phyloP scores from a whole-genome alignment of 2,797 vertebrate genomes.

The Periparus ater region DNA sequence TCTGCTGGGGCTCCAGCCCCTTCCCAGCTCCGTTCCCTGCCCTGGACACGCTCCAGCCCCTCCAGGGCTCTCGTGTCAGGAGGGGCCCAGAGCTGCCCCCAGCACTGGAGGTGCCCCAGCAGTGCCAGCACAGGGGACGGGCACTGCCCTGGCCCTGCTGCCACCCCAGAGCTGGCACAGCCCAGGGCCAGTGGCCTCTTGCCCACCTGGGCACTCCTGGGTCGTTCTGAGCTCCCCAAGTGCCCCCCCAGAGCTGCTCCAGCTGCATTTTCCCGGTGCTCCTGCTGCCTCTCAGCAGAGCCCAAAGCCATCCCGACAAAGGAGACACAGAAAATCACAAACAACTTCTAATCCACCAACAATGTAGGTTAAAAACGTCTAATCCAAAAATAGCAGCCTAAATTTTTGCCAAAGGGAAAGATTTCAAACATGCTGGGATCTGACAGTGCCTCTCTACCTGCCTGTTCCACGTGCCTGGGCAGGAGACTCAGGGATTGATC shows the following conservation, averaged over 20 bases:
- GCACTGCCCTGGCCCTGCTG: background rate
- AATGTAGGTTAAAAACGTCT: background rate
- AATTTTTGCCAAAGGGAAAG: background rate
- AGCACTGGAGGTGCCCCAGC: background rate
- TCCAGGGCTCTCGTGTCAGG: background rate
- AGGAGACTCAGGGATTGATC: background rate
- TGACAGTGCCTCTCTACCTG: background rate
- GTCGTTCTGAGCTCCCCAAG: background rate
- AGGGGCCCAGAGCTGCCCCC: background rate
- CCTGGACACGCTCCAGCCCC: background rate
- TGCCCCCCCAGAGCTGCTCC: background rate
- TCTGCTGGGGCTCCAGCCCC: background rate
- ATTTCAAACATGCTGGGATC: background rate
- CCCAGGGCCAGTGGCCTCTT: background rate
- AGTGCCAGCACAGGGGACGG: background rate
- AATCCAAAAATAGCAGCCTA: background rate
- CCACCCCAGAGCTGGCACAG: background rate
- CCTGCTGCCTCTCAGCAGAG: background rate
- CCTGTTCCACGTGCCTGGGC: background rate
- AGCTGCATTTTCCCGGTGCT: background rate
- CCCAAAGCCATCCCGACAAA: background rate
- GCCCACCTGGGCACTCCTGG: background rate
- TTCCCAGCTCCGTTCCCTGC: background rate
- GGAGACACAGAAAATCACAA: background rate
- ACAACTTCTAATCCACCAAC: background rate